These are phyloP conservation scores for Drosophila lutescens DNA, from an alignment of 2,888 invertebrate species.

Conservation along the genomic window DNA sequence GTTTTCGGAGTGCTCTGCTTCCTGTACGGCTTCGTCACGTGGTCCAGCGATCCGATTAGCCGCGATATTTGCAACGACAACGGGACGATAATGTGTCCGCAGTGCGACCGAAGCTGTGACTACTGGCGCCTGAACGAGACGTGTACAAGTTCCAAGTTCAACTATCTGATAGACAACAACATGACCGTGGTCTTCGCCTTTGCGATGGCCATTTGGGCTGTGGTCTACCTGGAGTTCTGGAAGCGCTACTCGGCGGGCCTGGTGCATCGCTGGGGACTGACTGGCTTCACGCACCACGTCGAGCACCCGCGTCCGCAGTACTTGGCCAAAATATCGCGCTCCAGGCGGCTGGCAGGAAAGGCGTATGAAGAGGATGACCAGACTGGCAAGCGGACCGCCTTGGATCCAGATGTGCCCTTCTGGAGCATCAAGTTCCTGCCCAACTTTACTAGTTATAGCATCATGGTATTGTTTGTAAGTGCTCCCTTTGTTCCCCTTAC, in stretches of 20 bases:
- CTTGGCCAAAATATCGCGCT: conserved; percentile 86
- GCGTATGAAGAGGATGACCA: conserved; percentile 8
- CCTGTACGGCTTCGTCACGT: conserved; percentile 86
- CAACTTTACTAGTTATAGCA: conserved; percentile 88
- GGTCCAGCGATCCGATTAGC: conserved; percentile 85
- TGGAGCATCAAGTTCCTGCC: conserved; percentile 90
- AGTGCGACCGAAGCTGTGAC: conserved; percentile 90
- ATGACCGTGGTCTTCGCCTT: conserved; percentile 91
- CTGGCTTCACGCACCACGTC: conserved; percentile 89
- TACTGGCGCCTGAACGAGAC: conserved; percentile 90
- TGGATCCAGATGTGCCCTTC: conserved; percentile 90
- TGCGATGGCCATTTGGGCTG: conserved; percentile 93
- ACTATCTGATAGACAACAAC: conserved; percentile 93
- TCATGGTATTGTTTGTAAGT: conserved; percentile 85
- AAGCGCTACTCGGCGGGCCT: conserved; percentile 91
- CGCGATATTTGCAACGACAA: conserved; percentile 86
- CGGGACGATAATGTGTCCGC: conserved; percentile 91
- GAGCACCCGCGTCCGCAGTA: conserved; percentile 92
- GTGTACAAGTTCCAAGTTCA: conserved; percentile 89
- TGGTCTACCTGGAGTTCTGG: conserved; percentile 93
- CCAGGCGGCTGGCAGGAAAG: conserved; percentile 80
- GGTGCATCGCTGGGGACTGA: conserved; percentile 93
- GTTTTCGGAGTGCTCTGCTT: conserved; percentile 89
- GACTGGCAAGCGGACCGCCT: conserved; percentile 78
- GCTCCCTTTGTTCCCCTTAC: rapidly evolving